Conservation (phyloP, 2,113 vertebrate genomes). For the pig (Sus scrofa) region DNA sequence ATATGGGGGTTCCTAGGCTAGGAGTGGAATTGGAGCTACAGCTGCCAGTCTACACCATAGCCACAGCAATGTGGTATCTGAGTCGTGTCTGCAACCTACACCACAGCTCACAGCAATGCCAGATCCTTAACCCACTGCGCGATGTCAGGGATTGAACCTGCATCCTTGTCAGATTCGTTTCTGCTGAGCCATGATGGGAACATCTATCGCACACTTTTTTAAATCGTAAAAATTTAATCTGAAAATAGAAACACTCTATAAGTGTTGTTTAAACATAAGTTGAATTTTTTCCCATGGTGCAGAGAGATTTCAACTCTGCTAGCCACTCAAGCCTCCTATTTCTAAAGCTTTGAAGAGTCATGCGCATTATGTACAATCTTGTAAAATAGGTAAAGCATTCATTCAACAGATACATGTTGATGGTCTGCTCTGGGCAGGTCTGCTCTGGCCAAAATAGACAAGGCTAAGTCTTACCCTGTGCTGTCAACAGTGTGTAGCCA, state of each 20-base stretch:
- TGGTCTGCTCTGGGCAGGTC: neutral
- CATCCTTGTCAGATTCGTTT: too few relatives aligned
- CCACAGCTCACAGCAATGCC: too few relatives aligned
- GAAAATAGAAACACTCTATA: neutral
- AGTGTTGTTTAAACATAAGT: neutral
- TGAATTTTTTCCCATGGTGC: neutral
- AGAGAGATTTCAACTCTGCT: neutral
- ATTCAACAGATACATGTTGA: neutral
- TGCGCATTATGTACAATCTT: neutral
- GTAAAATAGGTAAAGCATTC: neutral
- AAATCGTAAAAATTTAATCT: slow-evolving; percentile 18
- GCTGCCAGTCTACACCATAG: too few relatives aligned
- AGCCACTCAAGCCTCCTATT: neutral
- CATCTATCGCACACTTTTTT: too few relatives aligned
- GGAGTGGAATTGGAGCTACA: too few relatives aligned
- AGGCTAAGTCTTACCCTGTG: too few relatives aligned
- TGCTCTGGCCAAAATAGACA: neutral
- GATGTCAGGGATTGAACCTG: too few relatives aligned
- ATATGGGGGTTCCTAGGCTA: too few relatives aligned
- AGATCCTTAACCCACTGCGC: too few relatives aligned
- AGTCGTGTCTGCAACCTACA: too few relatives aligned
- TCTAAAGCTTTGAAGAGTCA: neutral
- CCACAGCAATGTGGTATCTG: too few relatives aligned
- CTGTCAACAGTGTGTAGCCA: neutral
- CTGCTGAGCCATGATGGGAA: too few relatives aligned